Evolutionary conservation across 2,888 invertebrate species (phyloP), one percentile per base, ranked within the genome.

Genomic region (Drosophila anomelani): DNA sequence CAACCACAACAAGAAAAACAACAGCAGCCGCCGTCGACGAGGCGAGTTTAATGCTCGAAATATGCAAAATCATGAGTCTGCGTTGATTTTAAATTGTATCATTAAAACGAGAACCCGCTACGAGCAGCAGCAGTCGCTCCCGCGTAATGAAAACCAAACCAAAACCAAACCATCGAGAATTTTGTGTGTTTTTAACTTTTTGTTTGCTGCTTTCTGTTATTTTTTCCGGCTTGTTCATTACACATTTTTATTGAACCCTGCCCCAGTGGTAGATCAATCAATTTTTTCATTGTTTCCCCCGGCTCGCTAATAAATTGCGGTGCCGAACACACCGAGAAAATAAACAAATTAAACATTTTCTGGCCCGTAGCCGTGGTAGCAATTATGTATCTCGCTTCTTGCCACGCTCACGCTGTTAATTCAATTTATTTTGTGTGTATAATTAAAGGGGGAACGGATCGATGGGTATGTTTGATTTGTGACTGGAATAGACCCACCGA

Each of bases 11-110:
- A 29, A 29, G 7, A 29, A 4, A 3, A 29, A 4, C 29, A 29
- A 4, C 29, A 29, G 29, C 29, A 3, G 29, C 29, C 29, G 43
- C 58, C 60, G 49, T 23, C 49, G 73, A 72, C 68, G 66, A 77
- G 77, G 81, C 78, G 74, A 83, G 80, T 80, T 86, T 86, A 86
- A 86, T 88, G 85, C 76, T 76, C 75, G 59, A 84, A 86, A 86
- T 86, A 86, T 86, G 85, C 84, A 86, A 86, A 86, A 86, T 86
- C 85, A 86, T 86, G 85, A 86, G 88, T 86, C 88, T 86, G 86
- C 81, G 85, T 88, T 86, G 85, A 84, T 86, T 86, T 86, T 88
- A 86, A 86, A 86, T 86, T 86, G 85, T 86, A 88, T 86, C 85
- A 85, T 85, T 85, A 85, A 85, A 85, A 86, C 75, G 80, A 77